Conservation (phyloP, 2,797 vertebrate genomes). For the Pantherophis alleghaniensis region DNA sequence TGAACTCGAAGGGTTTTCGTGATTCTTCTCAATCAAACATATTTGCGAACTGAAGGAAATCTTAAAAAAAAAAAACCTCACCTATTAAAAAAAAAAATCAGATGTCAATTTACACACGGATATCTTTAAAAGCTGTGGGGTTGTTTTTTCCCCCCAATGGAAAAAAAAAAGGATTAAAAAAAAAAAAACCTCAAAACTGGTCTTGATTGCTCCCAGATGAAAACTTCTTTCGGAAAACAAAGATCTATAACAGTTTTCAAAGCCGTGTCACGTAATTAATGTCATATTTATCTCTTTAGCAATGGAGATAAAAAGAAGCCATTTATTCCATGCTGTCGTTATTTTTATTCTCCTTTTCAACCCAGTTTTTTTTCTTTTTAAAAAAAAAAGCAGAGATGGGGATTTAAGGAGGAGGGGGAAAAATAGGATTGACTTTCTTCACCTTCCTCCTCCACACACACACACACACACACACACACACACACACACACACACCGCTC, state of each 20-base stretch:
- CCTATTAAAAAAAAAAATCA: conserved; percentile 48
- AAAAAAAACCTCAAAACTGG: not conserved
- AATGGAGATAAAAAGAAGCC: conserved; percentile 65
- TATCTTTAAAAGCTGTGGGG: conserved; percentile 52
- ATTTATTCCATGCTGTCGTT: conserved; percentile 55
- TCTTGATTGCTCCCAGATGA: conserved; percentile 67
- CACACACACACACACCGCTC: too few relatives aligned
- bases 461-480: too few relatives aligned
- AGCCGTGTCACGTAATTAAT: conserved; percentile 65
- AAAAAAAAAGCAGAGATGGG: conserved; percentile 25
- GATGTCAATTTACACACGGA: conserved; percentile 50
- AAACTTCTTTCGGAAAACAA: conserved; percentile 20
- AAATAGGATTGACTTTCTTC: conserved; percentile 35
- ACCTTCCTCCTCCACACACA: not conserved
- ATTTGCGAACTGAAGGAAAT: not conserved
- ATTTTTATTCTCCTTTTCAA: conserved; percentile 59
- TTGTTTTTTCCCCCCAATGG: not conserved
- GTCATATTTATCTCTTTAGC: conserved; percentile 66
- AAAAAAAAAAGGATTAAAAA: not conserved
- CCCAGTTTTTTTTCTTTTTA: not conserved
- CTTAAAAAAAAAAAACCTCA: conserved; percentile 1
- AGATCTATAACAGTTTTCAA: conserved; percentile 62
- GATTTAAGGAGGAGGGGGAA: not conserved
- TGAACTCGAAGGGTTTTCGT: not conserved
- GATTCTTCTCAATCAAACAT: conserved; percentile 5